Evolutionary conservation across 2,113 vertebrate species (phyloP).

Genomic region (Toxotes chatareus): DNA sequence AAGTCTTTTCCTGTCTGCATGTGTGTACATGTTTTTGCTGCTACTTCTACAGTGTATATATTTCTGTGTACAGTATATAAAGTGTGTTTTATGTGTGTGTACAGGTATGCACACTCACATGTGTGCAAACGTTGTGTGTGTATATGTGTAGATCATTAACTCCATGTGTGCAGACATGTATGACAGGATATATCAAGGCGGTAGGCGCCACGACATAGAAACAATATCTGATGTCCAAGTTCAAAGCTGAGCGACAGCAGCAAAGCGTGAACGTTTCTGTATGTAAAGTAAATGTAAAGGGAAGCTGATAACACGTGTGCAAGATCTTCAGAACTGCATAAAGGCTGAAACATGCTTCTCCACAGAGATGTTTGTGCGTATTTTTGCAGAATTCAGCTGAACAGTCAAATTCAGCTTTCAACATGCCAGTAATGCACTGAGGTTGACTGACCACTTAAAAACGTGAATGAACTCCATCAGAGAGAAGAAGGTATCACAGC

Average conservation of each 20-base stretch:
- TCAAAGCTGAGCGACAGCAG: conserved; percentile 8
- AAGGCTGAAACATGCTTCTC: conserved; percentile 2
- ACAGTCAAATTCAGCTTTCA: neutral
- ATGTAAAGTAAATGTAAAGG: neutral
- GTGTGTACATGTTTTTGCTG: neutral
- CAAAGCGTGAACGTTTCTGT: neutral
- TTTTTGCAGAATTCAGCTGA: neutral
- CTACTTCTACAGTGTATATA: neutral
- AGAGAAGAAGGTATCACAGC: neutral
- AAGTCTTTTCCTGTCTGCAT: neutral
- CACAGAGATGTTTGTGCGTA: neutral
- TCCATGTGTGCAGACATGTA: conserved; percentile 31
- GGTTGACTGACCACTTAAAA: neutral
- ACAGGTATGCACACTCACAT: neutral
- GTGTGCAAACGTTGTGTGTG: neutral
- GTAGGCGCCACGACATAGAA: conserved; percentile 6
- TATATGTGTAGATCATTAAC: neutral
- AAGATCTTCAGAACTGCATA: neutral
- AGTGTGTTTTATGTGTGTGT: neutral
- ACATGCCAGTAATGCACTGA: neutral
- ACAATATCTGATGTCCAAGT: conserved; percentile 19
- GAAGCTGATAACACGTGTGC: neutral
- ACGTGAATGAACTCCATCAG: neutral
- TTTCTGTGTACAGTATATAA: neutral
- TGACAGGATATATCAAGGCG: neutral